Conservation (phyloP, 2,797 vertebrate genomes). For the Periophthalmus magnuspinnatus region DNA sequence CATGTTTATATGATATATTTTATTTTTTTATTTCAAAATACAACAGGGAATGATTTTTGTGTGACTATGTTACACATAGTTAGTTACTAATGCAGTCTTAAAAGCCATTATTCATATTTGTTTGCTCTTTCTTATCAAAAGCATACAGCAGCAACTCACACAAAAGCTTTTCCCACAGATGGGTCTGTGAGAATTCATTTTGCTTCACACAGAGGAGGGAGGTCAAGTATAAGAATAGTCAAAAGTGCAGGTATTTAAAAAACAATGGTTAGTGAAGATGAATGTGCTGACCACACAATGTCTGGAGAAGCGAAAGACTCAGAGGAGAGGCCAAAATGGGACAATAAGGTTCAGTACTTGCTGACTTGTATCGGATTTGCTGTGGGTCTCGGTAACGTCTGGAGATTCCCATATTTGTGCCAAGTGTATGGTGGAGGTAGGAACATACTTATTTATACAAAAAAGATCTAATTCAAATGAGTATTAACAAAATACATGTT, state of each 20-base stretch:
- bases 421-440: slow-evolving; percentile 92
- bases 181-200: background rate
- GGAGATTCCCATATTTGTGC: slow-evolving; percentile 91
- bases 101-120: background rate
- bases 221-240: background rate
- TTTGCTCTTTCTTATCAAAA: slow-evolving; percentile 3
- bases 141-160: background rate
- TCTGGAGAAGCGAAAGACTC: background rate
- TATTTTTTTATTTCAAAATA: too few relatives aligned
- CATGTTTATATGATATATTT: too few relatives aligned
- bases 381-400: slow-evolving; percentile 90
- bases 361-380: slow-evolving; percentile 89
- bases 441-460: slow-evolving; percentile 25
- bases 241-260: background rate
- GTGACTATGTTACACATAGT: background rate
- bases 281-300: background rate
- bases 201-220: background rate
- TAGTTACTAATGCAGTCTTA: background rate
- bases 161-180: background rate
- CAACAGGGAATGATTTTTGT: too few relatives aligned
- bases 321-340: slow-evolving; percentile 68
- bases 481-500: background rate
- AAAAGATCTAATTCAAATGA: too few relatives aligned
- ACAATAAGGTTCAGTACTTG: slow-evolving; percentile 88
- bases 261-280: background rate